Evolutionary conservation across 2,888 invertebrate genomes (phyloP), one percentile per base, ranked within the genome.

Genomic region (Margaritifera margaritifera): DNA sequence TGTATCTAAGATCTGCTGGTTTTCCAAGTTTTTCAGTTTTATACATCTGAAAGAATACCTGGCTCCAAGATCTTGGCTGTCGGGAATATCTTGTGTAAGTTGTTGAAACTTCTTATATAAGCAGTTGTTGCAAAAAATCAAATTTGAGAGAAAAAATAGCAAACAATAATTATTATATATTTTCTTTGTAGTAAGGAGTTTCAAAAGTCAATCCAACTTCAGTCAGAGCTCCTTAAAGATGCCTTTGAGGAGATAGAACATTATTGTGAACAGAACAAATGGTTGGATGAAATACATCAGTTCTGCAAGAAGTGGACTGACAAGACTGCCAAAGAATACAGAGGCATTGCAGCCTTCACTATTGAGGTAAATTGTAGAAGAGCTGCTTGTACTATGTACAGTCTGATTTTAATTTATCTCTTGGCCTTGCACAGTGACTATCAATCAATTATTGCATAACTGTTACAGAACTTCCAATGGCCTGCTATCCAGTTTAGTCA

Each of bases 321-420:
- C 42, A 80, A 82, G 31, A 84, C 85, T 31, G 80, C 83, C 25
- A 72, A 72, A 59, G 84, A 88, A 64, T 86, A 83, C 74, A 82
- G 81, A 68, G 86, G 86, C 5, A 81, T 80, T n/a, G 83, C 86
- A 50, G 87, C 88, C 15, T 89, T 87, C 72, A 81, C 81, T 31
- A 87, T 89, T 71, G 89, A 89, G 84, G 89, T 89, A 69, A 61
- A 64, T 18, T 61, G n/a, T n/a, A n/a, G n/a, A n/a, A n/a, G n/a
- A n/a, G n/a, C n/a, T n/a, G 31, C 20, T 42, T 64, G 5, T 25
- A 24, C 20, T 6, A n/a, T 62, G 20, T 42, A 53, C 52, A 61
- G 19, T 24, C 50, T 51, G 6, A 8, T 61, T n/a, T 56, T 19
- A n/a, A 24, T 61, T 20, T 31, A 19, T 60, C 18, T 19, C n/a